Evolutionary conservation across 2,888 invertebrate genomes (phyloP).

Genomic region (Xylota sylvarum): DNA sequence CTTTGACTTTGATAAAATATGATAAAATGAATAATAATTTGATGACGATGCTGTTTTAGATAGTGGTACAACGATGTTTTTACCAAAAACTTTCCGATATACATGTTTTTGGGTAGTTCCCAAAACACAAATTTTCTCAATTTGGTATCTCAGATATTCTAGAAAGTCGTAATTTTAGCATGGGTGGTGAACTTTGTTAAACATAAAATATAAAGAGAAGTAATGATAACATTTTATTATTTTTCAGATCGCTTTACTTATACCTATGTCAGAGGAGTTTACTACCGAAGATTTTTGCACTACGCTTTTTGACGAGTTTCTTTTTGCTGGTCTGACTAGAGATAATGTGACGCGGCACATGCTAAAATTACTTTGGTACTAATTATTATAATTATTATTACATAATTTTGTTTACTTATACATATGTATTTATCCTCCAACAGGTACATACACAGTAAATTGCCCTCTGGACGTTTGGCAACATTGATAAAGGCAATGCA

Average conservation of each 20-base stretch:
- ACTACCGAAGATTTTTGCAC: slow-evolving; percentile 97
- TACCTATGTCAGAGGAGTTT: slow-evolving; percentile 96
- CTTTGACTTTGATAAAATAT: no score
- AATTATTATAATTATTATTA: background rate
- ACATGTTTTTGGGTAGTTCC: no score
- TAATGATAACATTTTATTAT: slow-evolving; percentile 2
- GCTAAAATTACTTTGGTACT: slow-evolving; percentile 94
- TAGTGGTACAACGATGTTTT: no score
- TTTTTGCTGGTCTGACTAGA: slow-evolving; percentile 94
- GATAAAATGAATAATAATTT: no score
- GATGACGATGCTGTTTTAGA: no score
- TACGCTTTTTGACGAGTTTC: slow-evolving; percentile 97
- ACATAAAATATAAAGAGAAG: no score
- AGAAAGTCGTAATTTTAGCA: no score
- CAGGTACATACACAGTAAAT: slow-evolving; percentile 95
- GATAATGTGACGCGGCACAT: slow-evolving; percentile 97
- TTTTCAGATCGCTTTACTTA: slow-evolving; percentile 88
- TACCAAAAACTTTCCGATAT: no score
- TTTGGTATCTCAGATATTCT: no score
- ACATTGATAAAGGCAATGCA: slow-evolving; percentile 88
- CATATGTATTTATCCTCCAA: background rate
- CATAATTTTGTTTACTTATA: background rate
- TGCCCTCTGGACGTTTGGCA: slow-evolving; percentile 91
- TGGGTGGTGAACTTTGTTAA: no score
- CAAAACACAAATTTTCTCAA: no score